These are phyloP conservation scores for Luffia ferchaultella DNA, from an alignment of 2,888 invertebrate species.

Conservation along the genomic window DNA sequence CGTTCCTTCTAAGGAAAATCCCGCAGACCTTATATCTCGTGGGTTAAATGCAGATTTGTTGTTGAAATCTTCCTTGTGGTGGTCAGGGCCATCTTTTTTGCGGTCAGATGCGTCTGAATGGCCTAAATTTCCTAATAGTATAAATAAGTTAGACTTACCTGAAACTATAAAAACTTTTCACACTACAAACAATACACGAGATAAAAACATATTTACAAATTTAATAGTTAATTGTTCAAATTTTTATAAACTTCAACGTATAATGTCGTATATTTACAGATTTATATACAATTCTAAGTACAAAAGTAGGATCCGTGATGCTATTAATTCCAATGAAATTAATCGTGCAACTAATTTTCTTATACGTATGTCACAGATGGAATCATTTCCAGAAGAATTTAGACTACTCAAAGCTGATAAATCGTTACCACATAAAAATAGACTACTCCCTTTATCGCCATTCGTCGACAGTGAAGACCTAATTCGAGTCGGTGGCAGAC, in stretches of 20 bases:
- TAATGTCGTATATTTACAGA: too few relatives aligned
- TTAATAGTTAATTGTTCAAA: too few relatives aligned
- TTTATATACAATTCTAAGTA: constrained; percentile 2
- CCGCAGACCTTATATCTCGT: constrained; percentile 8
- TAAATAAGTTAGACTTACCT: not conserved
- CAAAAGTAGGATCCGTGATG: not conserved
- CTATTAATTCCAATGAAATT: not conserved
- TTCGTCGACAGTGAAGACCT: constrained; percentile 1
- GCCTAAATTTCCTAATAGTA: constrained; percentile 1
- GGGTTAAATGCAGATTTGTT: constrained; percentile 1
- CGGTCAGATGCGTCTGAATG: not conserved
- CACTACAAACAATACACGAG: not conserved
- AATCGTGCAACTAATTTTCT: not conserved
- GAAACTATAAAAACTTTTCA: not conserved
- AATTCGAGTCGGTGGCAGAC: too few relatives aligned
- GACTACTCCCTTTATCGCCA: constrained; percentile 3
- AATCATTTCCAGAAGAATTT: constrained; percentile 5
- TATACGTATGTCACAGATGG: not conserved
- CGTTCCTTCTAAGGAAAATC: constrained; percentile 14
- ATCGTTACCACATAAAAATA: not conserved
- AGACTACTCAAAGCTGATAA: not conserved
- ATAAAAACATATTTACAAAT: too few relatives aligned
- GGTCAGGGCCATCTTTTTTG: constrained; percentile 5
- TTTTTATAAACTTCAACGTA: too few relatives aligned
- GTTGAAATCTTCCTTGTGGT: constrained; percentile 1